These are phyloP conservation scores for Melanerpes aurifrons DNA, from an alignment of 2,113 vertebrate genomes.

Conservation along the genomic window DNA sequence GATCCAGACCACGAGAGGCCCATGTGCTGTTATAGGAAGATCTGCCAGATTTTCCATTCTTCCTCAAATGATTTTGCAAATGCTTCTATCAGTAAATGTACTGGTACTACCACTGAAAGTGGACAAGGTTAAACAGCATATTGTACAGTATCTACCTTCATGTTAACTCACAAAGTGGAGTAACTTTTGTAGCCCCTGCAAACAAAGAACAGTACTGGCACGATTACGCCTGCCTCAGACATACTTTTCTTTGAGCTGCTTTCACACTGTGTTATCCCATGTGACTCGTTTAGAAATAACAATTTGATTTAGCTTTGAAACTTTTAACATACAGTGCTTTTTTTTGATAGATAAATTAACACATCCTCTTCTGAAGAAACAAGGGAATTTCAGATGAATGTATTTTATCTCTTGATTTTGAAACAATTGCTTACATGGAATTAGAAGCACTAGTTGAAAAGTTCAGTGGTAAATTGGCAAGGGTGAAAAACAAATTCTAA, in stretches of 20 bases:
- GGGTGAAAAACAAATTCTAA: not conserved
- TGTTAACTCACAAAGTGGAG: not conserved
- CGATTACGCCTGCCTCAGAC: accelerated
- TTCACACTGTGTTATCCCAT: not conserved
- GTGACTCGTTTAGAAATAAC: not conserved
- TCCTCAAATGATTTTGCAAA: not conserved
- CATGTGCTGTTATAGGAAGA: not conserved
- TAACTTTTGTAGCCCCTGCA: not conserved
- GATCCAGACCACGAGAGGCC: not conserved
- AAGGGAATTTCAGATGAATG: not conserved
- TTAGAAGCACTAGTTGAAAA: not conserved
- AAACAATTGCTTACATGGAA: not conserved
- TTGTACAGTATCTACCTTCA: not conserved
- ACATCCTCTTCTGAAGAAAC: not conserved
- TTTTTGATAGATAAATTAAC: not conserved
- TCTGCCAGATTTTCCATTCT: not conserved
- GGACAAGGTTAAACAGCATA: not conserved
- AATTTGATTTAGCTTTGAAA: not conserved
- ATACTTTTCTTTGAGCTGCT: not conserved
- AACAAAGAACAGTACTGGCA: not conserved
- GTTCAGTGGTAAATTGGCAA: not conserved
- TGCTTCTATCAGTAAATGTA: not conserved
- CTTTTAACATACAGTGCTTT: not conserved
- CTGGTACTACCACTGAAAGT: not conserved
- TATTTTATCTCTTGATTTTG: not conserved